A percentile compares a stretch with the other conserved stretches of the same genome.
These are phyloP conservation scores for Anhinga rufa DNA, from an alignment of 2,113 vertebrate genomes.

Conservation along the genomic window DNA sequence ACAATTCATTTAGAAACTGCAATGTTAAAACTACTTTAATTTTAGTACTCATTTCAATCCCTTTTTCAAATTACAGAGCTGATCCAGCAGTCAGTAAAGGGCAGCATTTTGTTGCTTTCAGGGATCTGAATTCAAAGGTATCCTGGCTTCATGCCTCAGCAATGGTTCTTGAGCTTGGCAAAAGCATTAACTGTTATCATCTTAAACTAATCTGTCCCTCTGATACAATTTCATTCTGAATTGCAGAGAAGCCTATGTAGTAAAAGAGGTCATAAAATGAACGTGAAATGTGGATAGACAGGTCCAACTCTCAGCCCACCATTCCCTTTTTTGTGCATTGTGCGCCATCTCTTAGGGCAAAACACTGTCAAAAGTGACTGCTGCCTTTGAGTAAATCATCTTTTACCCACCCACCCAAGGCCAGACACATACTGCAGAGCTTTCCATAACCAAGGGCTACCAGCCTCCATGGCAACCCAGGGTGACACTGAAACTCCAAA, in stretches of 20 bases:
- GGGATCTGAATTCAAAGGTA: not conserved
- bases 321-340: not conserved
- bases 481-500: not conserved
- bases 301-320: not conserved
- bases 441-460: not conserved
- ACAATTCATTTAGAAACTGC: slow-evolving; percentile 9
- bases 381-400: not conserved
- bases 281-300: not conserved
- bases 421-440: not conserved
- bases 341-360: not conserved
- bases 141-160: not conserved
- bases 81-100: not conserved
- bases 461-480: not conserved
- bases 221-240: not conserved
- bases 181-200: not conserved
- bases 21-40: not conserved
- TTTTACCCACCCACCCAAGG: not conserved
- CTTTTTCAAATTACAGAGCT: not conserved
- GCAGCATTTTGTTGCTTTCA: not conserved
- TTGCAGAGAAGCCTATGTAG: not conserved
- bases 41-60: not conserved
- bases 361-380: not conserved
- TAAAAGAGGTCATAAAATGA: not conserved
- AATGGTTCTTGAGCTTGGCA: not conserved
- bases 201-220: not conserved